Percentiles rank a stretch among this genome's conserved stretches.
Conservation (phyloP, 2,797 vertebrate species). For the Holocentrus rufus region DNA sequence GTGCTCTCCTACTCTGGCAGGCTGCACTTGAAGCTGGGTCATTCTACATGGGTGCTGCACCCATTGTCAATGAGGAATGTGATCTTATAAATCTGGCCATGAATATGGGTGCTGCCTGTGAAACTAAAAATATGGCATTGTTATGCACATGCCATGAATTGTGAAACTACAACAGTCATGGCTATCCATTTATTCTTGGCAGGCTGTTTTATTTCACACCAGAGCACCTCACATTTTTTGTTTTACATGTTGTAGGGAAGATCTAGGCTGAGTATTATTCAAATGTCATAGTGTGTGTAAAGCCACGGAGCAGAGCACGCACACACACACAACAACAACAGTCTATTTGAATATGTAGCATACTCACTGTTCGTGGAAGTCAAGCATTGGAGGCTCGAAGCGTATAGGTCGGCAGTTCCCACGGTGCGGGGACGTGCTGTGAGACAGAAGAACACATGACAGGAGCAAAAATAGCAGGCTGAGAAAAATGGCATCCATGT, state of each 20-base stretch:
- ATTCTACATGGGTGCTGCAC: slow-evolving; percentile 27
- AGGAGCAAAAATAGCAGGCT: slow-evolving; percentile 51
- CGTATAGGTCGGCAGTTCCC: slow-evolving; percentile 95
- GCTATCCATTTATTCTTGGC: neutral
- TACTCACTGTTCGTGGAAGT: slow-evolving; percentile 99
- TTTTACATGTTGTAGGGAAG: neutral
- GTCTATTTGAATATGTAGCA: neutral
- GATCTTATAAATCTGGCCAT: neutral
- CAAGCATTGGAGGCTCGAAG: slow-evolving; percentile 99
- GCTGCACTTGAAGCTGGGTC: neutral
- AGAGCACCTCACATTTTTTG: neutral
- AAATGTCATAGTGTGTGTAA: neutral
- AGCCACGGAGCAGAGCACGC: neutral
- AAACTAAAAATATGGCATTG: slow-evolving; percentile 4
- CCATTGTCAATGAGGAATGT: slow-evolving; percentile 40
- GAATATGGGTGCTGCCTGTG: slow-evolving; percentile 2
- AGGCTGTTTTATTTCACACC: neutral
- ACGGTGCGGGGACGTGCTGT: slow-evolving; percentile 89
- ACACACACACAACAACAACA: neutral
- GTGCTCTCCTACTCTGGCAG: neutral
- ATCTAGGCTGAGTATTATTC: no score
- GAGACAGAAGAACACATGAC: slow-evolving; percentile 65
- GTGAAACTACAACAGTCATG: slow-evolving; percentile 8
- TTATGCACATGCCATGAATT: slow-evolving; percentile 19
- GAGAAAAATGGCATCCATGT: slow-evolving; percentile 56